Evolutionary conservation across 2,113 vertebrate species (phyloP).

Genomic region (Scortum barcoo): DNA sequence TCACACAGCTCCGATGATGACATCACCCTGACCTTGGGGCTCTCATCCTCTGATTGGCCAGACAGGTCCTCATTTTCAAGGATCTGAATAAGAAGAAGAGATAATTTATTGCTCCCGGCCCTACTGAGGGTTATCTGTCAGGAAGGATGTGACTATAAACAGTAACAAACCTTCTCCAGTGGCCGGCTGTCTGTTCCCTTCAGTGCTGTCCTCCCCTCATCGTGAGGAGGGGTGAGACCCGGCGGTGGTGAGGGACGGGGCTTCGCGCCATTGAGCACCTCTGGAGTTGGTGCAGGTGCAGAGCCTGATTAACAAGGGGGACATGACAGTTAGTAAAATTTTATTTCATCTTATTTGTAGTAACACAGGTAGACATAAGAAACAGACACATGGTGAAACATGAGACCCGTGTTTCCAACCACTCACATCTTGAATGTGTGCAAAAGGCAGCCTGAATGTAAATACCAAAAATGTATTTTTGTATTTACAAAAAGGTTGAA

Average conservation of each 20-base stretch:
- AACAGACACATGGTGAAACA: neutral
- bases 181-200: conserved; percentile 77
- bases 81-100: conserved; percentile 72
- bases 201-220: conserved; percentile 70
- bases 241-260: conserved; percentile 79
- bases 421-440: neutral
- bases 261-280: conserved; percentile 64
- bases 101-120: neutral
- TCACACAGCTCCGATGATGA: conserved; percentile 69
- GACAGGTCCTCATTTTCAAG: conserved; percentile 82
- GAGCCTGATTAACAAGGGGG: conserved; percentile 45
- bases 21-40: neutral
- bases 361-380: neutral
- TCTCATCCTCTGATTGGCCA: conserved; percentile 67
- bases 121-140: neutral
- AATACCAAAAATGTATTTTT: neutral
- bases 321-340: neutral
- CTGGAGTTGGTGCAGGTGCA: conserved; percentile 35
- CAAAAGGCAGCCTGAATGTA: neutral
- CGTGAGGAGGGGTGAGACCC: conserved; percentile 75
- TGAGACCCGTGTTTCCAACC: neutral
- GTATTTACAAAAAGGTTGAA: neutral
- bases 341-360: neutral
- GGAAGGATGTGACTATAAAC: neutral
- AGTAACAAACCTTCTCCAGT: conserved; percentile 79